Evolutionary conservation across 2,888 invertebrate species (phyloP), one percentile per base, ranked within the genome.

Genomic region (Drosophila anomelani): DNA sequence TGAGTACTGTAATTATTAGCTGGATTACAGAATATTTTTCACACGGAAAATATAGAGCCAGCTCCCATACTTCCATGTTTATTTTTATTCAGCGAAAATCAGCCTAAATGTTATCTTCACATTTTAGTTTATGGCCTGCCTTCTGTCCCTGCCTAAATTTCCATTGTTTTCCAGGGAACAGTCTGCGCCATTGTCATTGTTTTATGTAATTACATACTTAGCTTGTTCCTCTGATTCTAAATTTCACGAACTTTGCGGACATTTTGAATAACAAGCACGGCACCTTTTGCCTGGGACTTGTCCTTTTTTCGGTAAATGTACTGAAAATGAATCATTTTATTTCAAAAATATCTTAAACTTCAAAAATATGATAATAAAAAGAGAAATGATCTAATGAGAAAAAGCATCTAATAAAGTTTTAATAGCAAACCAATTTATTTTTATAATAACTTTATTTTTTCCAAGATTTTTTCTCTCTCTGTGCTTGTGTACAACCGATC

Each of bases 401-500:
- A 9, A 41, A 4, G 1, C 10, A n/a, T 39, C n/a, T 1, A 9
- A n/a, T 39, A 4, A 39, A 29, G 8, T 8, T 1, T 1, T n/a
- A n/a, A 4, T 26, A 26, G 4, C 26, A 26, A 26, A 26, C 4
- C 4, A 4, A 10, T 9, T 32, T 39, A 1, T 43, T 43, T 20
- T 5, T 6, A 1, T 6, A 6, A 43, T 13, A 43, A 13, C 43
- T 7, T 15, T 1, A 26, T 9, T 0, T 15, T 8, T 7, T 10
- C 0, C 10, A 2, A n/a, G 5, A 5, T 10, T 10, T 29, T 54
- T 54, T 54, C 17, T 36, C n/a, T 36, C 17, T 6, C 4, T 13
- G 41, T 36, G 32, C n/a, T 36, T 53, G 64, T 51, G 23, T 60
- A 64, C 62, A 60, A 43, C 75, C 75, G 83, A 81, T 85, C 86